Percentiles rank a stretch among this genome's conserved stretches.
Evolutionary conservation across 2,797 vertebrate species (phyloP).

Genomic region (Diceros bicornis): DNA sequence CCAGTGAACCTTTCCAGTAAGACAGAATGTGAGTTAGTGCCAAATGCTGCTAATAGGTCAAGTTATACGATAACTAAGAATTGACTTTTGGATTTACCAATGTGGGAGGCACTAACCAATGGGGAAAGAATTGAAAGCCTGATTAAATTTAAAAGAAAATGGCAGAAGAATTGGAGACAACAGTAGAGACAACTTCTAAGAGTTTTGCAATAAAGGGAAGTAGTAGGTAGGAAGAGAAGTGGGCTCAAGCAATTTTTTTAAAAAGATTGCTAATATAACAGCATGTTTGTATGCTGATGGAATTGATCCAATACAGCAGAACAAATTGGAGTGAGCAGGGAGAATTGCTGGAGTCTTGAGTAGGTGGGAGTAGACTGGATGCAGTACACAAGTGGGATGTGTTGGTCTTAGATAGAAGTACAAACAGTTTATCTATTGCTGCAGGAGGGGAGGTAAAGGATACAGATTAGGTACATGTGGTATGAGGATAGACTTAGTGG

Average conservation of each 20-base stretch:
- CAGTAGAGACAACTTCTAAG: not conserved
- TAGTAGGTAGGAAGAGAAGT: not conserved
- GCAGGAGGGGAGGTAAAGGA: not conserved
- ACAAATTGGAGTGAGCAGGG: not conserved
- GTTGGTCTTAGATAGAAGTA: not conserved
- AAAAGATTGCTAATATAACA: not conserved
- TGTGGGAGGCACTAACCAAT: not conserved
- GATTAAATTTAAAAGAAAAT: conserved; percentile 7
- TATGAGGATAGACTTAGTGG: not conserved
- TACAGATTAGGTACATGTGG: no score
- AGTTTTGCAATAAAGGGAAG: not conserved
- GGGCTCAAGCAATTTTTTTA: not conserved
- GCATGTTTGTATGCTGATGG: not conserved
- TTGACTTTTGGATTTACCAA: not conserved
- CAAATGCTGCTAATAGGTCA: not conserved
- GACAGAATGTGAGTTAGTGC: not conserved
- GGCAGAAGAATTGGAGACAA: not conserved
- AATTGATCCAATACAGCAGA: not conserved
- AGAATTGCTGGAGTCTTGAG: not conserved
- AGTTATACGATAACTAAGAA: not conserved
- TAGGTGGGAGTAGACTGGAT: not conserved
- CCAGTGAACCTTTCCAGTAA: not conserved
- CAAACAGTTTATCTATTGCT: not conserved
- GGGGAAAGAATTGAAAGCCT: not conserved
- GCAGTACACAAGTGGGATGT: no score